Evolutionary conservation across 2,113 vertebrate genomes (phyloP).

Genomic region (Euleptes europaea): DNA sequence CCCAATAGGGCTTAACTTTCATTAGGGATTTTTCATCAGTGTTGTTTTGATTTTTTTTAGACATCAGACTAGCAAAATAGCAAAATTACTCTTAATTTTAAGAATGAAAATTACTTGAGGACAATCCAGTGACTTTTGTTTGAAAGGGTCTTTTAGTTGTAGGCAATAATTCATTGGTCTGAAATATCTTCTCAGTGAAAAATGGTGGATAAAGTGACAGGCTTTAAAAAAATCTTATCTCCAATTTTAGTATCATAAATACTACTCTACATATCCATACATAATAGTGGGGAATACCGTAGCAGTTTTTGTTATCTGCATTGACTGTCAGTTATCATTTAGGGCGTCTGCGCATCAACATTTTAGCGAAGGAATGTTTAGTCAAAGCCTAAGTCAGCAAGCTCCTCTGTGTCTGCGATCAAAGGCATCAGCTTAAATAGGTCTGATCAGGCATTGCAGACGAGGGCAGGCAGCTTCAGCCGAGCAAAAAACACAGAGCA

Average conservation of each 20-base stretch:
- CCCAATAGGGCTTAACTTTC: conserved; percentile 59
- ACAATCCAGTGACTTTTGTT: conserved; percentile 8
- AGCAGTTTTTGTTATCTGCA: conserved; percentile 62
- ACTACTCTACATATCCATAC: conserved; percentile 32
- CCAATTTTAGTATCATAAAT: conserved; percentile 20
- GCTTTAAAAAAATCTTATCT: conserved; percentile 9
- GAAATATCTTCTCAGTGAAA: conserved; percentile 47
- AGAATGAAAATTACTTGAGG: conserved; percentile 35
- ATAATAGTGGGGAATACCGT: conserved; percentile 37
- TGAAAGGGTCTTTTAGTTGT: conserved; percentile 15
- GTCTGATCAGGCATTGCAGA: conserved; percentile 73
- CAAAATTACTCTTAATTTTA: conserved; percentile 57
- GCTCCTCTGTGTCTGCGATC: conserved; percentile 68
- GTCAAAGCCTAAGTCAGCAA: conserved; percentile 65
- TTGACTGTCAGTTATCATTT: conserved; percentile 74
- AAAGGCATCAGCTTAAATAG: conserved; percentile 79
- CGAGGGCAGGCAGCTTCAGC: conserved; percentile 66
- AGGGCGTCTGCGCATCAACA: conserved; percentile 62
- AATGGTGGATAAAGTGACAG: conserved; percentile 6
- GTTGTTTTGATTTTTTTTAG: conserved; percentile 64
- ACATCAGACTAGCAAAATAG: conserved; percentile 45
- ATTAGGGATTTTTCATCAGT: conserved; percentile 48
- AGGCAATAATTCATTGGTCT: conserved; percentile 28
- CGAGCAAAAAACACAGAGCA: conserved; percentile 70
- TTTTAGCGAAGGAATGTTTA: conserved; percentile 68